Evolutionary conservation across 2,888 invertebrate genomes (phyloP).

Genomic region (Dioctria rufipes): DNA sequence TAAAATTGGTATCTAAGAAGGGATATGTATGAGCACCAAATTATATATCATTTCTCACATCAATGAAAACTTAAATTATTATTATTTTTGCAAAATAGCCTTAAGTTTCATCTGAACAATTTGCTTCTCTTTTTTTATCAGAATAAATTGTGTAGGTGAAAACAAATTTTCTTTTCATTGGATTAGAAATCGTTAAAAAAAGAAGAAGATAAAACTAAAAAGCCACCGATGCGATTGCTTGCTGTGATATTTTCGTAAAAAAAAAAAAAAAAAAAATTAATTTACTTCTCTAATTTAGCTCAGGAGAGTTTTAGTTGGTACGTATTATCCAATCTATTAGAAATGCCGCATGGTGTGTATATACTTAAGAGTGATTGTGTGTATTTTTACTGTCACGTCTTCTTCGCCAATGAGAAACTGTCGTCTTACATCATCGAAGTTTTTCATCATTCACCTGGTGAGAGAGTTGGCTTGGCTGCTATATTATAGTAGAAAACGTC

Average conservation of each 20-base stretch:
- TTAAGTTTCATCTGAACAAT: too few species aligned
- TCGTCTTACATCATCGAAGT: slow-evolving; percentile 36
- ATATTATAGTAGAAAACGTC: neutral
- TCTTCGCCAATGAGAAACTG: slow-evolving; percentile 38
- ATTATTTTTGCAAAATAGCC: too few species aligned
- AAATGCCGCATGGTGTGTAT: slow-evolving; percentile 24
- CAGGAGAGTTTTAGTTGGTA: too few species aligned
- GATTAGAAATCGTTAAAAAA: slow-evolving; percentile 36
- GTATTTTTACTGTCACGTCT: slow-evolving; percentile 27
- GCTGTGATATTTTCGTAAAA: neutral
- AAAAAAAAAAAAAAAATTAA: neutral
- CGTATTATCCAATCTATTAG: slow-evolving; percentile 41
- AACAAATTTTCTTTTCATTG: slow-evolving; percentile 38
- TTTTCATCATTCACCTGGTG: slow-evolving; percentile 48
- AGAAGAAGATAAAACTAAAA: neutral
- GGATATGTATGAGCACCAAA: too few species aligned
- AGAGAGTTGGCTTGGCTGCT: slow-evolving; percentile 30
- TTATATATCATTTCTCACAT: too few species aligned
- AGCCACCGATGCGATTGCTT: neutral
- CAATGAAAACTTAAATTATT: too few species aligned
- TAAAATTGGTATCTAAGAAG: too few species aligned
- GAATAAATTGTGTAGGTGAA: slow-evolving; percentile 39
- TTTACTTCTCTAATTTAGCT: slow-evolving; percentile 44
- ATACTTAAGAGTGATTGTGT: slow-evolving; percentile 7
- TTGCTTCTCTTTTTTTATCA: too few species aligned